These are phyloP conservation scores for Philereme vetulata DNA, from an alignment of 2,888 invertebrate genomes.

Conservation along the genomic window DNA sequence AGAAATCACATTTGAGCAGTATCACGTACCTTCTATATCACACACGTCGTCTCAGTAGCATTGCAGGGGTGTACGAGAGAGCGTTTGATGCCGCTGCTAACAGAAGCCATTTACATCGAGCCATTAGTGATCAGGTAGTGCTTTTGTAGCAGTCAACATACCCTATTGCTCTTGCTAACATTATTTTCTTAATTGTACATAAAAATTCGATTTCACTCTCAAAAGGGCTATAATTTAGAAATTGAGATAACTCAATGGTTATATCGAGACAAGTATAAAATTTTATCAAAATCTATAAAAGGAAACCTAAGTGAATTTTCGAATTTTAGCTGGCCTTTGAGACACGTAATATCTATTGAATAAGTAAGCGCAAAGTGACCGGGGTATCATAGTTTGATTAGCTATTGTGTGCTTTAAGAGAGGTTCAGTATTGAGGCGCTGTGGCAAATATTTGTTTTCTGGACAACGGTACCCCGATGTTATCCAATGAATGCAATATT, in stretches of 20 bases:
- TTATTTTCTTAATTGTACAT: too few relatives aligned
- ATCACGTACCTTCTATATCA: constrained; percentile 28
- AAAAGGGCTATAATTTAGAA: too few relatives aligned
- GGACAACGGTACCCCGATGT: constrained; percentile 16
- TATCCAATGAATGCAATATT: constrained; percentile 10
- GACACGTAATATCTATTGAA: constrained; percentile 31
- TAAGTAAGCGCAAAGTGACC: constrained; percentile 34
- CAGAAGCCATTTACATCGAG: not conserved
- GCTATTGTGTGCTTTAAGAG: constrained; percentile 40
- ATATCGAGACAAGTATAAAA: not conserved
- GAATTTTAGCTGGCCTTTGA: constrained; percentile 7
- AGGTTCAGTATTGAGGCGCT: constrained; percentile 32
- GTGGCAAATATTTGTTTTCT: constrained; percentile 38
- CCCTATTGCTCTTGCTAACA: too few relatives aligned
- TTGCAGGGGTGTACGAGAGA: constrained; percentile 8
- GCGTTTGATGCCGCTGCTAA: constrained; percentile 2
- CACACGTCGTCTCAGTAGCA: constrained; percentile 15
- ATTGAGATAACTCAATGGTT: too few relatives aligned
- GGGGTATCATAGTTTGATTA: constrained; percentile 41
- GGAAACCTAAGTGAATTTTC: not conserved
- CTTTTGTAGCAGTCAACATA: not conserved
- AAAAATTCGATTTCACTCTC: too few relatives aligned
- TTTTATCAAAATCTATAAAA: not conserved
- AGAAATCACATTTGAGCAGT: constrained; percentile 20
- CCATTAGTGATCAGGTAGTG: not conserved